Evolutionary conservation across 1,140 invertebrate species (phyloP).

Genomic region (Teleogryllus occipitalis): DNA sequence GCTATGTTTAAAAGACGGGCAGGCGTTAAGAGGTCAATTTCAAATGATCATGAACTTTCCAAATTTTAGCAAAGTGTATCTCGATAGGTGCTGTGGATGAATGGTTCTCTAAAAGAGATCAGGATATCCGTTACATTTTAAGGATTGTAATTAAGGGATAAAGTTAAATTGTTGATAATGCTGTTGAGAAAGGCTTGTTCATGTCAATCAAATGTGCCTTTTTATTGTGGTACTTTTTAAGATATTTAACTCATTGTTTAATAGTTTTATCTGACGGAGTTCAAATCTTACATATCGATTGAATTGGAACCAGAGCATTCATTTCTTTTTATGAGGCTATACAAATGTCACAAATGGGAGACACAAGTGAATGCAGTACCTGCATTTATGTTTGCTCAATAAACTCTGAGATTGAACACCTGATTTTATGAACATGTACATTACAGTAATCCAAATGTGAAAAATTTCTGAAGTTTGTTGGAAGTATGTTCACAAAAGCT

Average conservation of each 20-base stretch:
- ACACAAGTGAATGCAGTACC: not conserved
- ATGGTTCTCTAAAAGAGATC: not conserved
- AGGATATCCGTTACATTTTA: not conserved
- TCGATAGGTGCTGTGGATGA: not conserved
- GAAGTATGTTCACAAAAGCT: not conserved
- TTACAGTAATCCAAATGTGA: not conserved
- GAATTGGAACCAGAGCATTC: not conserved
- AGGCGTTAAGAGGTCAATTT: not conserved
- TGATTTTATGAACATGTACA: not conserved
- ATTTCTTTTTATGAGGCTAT: not conserved
- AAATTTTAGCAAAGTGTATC: too few species aligned
- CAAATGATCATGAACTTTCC: too few species aligned
- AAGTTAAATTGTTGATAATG: not conserved
- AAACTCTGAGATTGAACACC: not conserved
- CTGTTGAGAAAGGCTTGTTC: not conserved
- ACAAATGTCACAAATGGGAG: too few species aligned
- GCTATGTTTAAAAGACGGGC: not conserved
- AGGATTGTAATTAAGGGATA: not conserved
- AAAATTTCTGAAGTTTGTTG: not conserved
- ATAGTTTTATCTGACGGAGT: not conserved
- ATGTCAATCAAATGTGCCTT: not conserved
- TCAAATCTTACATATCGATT: not conserved
- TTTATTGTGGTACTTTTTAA: not conserved
- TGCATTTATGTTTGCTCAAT: not conserved
- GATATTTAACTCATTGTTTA: not conserved